Percentiles rank a stretch among this genome's conserved stretches.
phyloP scores from a whole-genome alignment of 2,888 invertebrate species.

The Leptopterna dolabrata region DNA sequence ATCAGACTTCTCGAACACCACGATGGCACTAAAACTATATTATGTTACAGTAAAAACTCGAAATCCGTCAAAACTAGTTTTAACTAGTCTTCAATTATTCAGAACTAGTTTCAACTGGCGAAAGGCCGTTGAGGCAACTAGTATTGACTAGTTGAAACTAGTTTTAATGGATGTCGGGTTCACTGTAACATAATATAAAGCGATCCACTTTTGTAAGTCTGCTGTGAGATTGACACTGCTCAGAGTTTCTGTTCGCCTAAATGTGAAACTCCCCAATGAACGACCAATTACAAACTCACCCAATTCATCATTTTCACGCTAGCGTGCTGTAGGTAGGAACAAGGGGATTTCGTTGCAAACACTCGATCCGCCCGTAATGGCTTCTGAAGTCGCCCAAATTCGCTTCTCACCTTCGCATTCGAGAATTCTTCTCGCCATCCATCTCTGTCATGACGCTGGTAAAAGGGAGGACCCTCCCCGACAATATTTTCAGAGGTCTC shows the following conservation, averaged over 20 bases:
- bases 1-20: too few relatives aligned
- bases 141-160: too few relatives aligned
- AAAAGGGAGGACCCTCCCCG: neutral
- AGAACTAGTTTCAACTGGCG: too few relatives aligned
- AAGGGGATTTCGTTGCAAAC: neutral
- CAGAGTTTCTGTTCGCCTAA: neutral
- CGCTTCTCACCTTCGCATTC: neutral
- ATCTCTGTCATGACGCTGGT: slow-evolving; percentile 29
- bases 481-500: slow-evolving; percentile 18
- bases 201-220: neutral
- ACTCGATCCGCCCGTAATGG: neutral
- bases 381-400: neutral
- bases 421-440: neutral
- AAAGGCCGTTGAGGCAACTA: too few relatives aligned
- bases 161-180: too few relatives aligned
- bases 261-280: neutral
- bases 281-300: neutral
- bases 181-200: too few relatives aligned
- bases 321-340: neutral
- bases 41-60: too few relatives aligned
- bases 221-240: neutral
- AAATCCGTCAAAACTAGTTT: too few relatives aligned
- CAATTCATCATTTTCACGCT: neutral
- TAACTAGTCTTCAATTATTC: too few relatives aligned
- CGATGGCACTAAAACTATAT: too few relatives aligned